A percentile compares a stretch with the other conserved stretches of the same genome.
These are phyloP conservation scores for Bolborhynchus lineola DNA, from an alignment of 2,113 vertebrate species.

Conservation along the genomic window DNA sequence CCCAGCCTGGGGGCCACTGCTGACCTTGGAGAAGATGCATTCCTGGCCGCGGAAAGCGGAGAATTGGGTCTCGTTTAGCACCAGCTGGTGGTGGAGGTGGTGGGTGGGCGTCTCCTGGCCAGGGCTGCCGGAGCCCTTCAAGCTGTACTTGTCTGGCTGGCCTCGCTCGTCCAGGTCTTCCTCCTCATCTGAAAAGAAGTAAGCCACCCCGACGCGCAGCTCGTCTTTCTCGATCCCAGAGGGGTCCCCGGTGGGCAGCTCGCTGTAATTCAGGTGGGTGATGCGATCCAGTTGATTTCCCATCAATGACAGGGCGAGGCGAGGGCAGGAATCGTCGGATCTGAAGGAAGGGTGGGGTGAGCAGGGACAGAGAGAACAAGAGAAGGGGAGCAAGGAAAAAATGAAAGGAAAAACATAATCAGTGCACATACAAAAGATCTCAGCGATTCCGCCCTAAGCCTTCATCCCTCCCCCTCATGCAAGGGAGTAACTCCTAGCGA, in stretches of 20 bases:
- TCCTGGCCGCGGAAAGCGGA: constrained; percentile 97
- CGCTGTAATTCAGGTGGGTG: constrained; percentile 99
- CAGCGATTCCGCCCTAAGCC: not conserved
- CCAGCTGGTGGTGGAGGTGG: constrained; percentile 75
- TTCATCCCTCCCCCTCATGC: not conserved
- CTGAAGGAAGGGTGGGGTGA: constrained; percentile 62
- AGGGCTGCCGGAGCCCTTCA: constrained; percentile 75
- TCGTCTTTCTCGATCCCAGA: constrained; percentile 99
- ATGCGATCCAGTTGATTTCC: constrained; percentile 99
- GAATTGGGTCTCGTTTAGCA: constrained; percentile 92
- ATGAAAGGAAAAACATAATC: not conserved
- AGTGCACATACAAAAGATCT: constrained; percentile 21
- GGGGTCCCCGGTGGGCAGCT: constrained; percentile 98
- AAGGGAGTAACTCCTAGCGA: not conserved
- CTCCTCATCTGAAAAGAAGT: constrained; percentile 99
- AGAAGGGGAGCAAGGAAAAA: not conserved
- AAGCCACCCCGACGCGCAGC: constrained; percentile 97
- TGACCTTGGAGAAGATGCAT: constrained; percentile 99
- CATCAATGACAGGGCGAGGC: constrained; percentile 95
- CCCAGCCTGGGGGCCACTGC: constrained; percentile 85
- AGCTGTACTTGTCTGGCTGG: constrained; percentile 88
- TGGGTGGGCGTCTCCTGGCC: constrained; percentile 66
- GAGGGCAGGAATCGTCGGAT: constrained; percentile 87
- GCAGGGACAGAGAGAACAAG: not conserved
- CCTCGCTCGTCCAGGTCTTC: constrained; percentile 97